A percentile compares a stretch with the other conserved stretches of the same genome.
Conservation (phyloP, 2,113 vertebrate species). For the Dipodomys ordii region DNA sequence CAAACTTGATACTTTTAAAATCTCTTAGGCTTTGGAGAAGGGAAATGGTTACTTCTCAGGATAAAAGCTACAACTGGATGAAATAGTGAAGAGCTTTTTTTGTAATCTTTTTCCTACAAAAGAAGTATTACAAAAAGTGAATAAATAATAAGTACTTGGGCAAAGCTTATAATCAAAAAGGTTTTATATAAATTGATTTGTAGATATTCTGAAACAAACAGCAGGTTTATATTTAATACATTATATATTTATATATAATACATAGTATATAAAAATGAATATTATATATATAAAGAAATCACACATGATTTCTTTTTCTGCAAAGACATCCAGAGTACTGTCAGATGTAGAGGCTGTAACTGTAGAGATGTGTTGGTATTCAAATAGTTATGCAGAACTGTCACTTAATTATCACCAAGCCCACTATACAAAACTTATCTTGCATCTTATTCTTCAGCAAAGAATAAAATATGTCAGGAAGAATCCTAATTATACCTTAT, state of each 20-base stretch:
- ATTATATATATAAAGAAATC: too few species aligned
- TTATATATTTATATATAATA: too few species aligned
- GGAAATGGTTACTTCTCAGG: constrained; percentile 34
- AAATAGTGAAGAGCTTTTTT: neutral
- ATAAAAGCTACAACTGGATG: constrained; percentile 13
- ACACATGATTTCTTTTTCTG: constrained; percentile 8
- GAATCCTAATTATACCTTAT: constrained; percentile 74
- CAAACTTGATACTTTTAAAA: constrained; percentile 73
- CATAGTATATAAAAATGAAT: too few species aligned
- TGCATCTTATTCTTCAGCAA: constrained; percentile 62
- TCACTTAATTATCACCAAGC: constrained; percentile 70
- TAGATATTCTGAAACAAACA: constrained; percentile 64
- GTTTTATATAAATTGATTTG: constrained; percentile 60
- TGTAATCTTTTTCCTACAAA: constrained; percentile 44
- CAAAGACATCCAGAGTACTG: neutral
- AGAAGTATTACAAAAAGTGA: constrained; percentile 61
- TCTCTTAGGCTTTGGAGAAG: constrained; percentile 15
- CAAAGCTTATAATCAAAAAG: constrained; percentile 59
- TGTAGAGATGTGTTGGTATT: constrained; percentile 58
- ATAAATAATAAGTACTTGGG: neutral
- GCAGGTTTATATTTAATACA: constrained; percentile 7
- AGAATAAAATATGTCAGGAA: constrained; percentile 44
- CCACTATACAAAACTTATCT: constrained; percentile 14
- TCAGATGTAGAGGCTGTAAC: neutral
- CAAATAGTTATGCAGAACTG: constrained; percentile 54